phyloP scores from a whole-genome alignment of 2,113 vertebrate species.

The Channa argus region DNA sequence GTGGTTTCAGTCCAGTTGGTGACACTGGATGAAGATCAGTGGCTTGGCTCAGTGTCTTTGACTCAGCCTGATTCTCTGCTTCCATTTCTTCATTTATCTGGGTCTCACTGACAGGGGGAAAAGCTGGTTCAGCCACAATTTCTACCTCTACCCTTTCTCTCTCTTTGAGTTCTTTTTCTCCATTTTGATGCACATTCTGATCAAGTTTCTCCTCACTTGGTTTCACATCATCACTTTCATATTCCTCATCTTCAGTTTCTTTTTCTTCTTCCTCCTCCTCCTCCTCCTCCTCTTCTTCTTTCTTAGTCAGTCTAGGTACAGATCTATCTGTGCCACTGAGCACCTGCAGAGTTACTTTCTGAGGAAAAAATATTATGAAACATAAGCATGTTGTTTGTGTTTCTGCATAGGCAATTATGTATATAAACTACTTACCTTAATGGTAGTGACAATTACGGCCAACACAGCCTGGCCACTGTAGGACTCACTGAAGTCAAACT shows the following conservation, averaged over 20 bases:
- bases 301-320: slow-evolving; percentile 38
- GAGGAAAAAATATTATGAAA: slow-evolving; percentile 2
- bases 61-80: slow-evolving; percentile 16
- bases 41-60: background rate
- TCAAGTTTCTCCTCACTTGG: slow-evolving; percentile 18
- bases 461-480: slow-evolving; percentile 90
- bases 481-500: slow-evolving; percentile 90
- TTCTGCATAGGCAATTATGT: background rate
- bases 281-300: slow-evolving; percentile 63
- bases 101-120: background rate
- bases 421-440: slow-evolving; percentile 85
- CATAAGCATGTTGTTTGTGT: background rate
- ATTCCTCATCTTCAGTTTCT: slow-evolving; percentile 50
- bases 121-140: background rate
- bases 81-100: slow-evolving; percentile 39
- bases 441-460: slow-evolving; percentile 88
- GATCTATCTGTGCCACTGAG: slow-evolving; percentile 76
- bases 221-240: slow-evolving; percentile 31
- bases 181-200: slow-evolving; percentile 34
- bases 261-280: slow-evolving; percentile 63
- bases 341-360: slow-evolving; percentile 93
- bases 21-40: background rate
- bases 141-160: slow-evolving; percentile 25
- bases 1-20: background rate
- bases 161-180: slow-evolving; percentile 39